Evolutionary conservation across 2,888 invertebrate genomes (phyloP).

Genomic region (Perdita meconis): DNA sequence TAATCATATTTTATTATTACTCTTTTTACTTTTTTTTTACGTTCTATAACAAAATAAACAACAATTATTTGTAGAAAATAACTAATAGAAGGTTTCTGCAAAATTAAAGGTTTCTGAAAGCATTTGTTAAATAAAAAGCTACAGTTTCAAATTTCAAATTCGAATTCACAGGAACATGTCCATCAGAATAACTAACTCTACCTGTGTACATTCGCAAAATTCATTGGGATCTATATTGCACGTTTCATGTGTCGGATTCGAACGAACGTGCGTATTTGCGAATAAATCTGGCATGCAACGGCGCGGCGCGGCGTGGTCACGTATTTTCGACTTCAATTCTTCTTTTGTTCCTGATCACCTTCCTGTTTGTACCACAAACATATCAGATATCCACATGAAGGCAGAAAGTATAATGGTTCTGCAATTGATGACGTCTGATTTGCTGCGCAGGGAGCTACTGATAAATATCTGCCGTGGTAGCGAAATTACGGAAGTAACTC

Average conservation of each 20-base stretch:
- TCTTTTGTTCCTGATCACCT: constrained; percentile 27
- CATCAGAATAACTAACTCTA: no score
- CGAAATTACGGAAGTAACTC: background rate
- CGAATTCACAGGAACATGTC: background rate
- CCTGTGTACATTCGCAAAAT: background rate
- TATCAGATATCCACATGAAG: constrained; percentile 16
- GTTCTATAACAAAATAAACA: no score
- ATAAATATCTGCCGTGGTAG: constrained; percentile 4
- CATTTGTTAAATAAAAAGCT: no score
- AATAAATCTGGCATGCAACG: constrained; percentile 4
- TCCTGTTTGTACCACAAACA: constrained; percentile 43
- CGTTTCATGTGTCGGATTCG: background rate
- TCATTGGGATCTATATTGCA: background rate
- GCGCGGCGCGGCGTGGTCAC: background rate
- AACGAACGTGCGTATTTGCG: background rate
- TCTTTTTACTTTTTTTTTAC: no score
- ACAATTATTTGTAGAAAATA: no score
- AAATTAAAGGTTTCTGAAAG: no score
- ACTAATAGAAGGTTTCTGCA: no score
- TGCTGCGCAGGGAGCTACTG: background rate
- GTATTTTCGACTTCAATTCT: constrained; percentile 35
- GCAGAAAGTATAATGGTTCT: background rate
- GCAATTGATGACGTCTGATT: constrained; percentile 24
- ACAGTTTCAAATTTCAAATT: no score
- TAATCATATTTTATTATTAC: no score